Base-by-base conservation (phyloP, 2,888 invertebrate species). In the Hypselothyrea guttata region DNA sequence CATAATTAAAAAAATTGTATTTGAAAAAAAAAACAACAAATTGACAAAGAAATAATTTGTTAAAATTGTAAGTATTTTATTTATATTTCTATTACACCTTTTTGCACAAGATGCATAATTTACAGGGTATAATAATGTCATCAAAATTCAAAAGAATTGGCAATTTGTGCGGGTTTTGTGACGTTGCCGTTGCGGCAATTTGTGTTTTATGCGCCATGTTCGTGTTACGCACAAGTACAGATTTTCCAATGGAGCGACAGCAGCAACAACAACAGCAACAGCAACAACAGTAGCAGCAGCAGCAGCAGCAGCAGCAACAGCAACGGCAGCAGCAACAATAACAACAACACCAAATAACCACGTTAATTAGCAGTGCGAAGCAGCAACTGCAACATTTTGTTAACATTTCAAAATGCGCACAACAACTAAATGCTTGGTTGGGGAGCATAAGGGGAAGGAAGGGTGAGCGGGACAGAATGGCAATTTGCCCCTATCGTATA, bases 121-220 rank as follows among this genome's bases (percentile, higher is more conserved):
- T 7, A 16, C n/a, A 35, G 16, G 16, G 35, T 31, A 45, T 44
- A 47, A 56, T 60, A 59, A 53, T 31, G 53, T 76, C 74, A 84
- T 84, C 59, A 81, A 71, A 81, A 81, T 84, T 81, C 84, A 56
- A 76, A 73, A 74, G 78, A 77, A 78, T 77, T 84, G 84, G 64
- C 74, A 73, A 78, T 84, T 84, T 76, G 84, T 57, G 66, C 69
- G 66, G 35, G 48, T 35, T 55, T 35, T 52, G 38, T 48, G 34
- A 54, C 51, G 71, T 51, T 66, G 67, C 22, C 67, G 71, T 40
- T 71, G 66, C 52, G 60, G 52, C 55, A 58, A 58, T 68, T 68
- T 71, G 48, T 58, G 46, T 42, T 56, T 54, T 48, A 45, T 59
- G 41, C 40, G 57, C 38, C 35, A 41, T 28, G 34, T 13, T 40